phyloP scores from a whole-genome alignment of 2,888 invertebrate genomes.

The Caradrina clavipalpis region DNA sequence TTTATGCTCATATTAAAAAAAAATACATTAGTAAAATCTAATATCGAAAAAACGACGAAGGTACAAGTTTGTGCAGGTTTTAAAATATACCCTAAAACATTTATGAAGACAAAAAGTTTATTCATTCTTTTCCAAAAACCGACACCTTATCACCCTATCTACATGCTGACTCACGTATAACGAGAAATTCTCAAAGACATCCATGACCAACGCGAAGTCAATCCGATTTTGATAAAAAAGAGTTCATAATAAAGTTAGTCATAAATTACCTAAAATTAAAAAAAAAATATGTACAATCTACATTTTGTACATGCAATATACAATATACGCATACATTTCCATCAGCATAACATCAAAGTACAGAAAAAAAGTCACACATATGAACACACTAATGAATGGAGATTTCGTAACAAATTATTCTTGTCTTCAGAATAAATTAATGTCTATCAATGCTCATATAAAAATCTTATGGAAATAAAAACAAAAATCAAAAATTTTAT shows the following conservation, averaged over 20 bases:
- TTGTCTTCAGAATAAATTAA: conserved; percentile 62
- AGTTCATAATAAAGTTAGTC: conserved; percentile 63
- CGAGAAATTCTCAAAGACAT: conserved; percentile 35
- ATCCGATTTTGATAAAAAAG: conserved; percentile 50
- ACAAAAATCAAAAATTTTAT: conserved; percentile 76
- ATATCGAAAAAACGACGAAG: not conserved
- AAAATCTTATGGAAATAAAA: conserved; percentile 73
- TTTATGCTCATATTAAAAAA: not conserved
- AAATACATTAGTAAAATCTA: not conserved
- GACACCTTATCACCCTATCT: conserved; percentile 35
- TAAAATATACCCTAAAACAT: not conserved
- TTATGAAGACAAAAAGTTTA: not conserved
- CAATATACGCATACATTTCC: conserved; percentile 65
- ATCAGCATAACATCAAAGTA: conserved; percentile 62
- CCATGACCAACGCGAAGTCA: conserved; percentile 44
- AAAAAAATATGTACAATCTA: conserved; percentile 78
- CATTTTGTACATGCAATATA: conserved; percentile 80
- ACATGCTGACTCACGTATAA: conserved; percentile 39
- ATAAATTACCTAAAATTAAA: conserved; percentile 73
- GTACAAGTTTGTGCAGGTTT: not conserved
- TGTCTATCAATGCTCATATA: conserved; percentile 67
- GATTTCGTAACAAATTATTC: conserved; percentile 74
- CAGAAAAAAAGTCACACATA: conserved; percentile 67
- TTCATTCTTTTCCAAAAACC: not conserved
- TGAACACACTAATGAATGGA: conserved; percentile 80